Percentiles rank a stretch among this genome's conserved stretches.
Evolutionary conservation across 2,797 vertebrate species (phyloP).

Genomic region (Babyrousa celebensis): DNA sequence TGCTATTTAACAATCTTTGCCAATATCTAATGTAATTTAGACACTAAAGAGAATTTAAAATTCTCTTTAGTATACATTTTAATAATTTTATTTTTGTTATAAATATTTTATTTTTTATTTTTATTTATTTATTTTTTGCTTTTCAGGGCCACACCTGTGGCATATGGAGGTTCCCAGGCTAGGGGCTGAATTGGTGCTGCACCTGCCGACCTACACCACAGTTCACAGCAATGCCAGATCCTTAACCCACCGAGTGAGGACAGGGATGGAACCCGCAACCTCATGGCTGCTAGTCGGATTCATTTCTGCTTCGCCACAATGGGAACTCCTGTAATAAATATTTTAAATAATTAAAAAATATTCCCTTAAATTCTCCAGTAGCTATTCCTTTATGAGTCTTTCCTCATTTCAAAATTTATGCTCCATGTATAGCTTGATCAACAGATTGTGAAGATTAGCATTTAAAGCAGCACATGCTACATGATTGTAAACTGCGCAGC

Average conservation of each 20-base stretch:
- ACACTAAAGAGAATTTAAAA: not conserved
- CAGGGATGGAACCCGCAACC: no score
- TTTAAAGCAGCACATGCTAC: not conserved
- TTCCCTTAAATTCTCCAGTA: not conserved
- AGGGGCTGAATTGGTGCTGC: no score
- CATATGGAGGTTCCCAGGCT: no score
- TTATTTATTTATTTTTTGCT: no score
- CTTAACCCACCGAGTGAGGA: no score
- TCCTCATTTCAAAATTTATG: not conserved
- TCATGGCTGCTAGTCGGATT: no score
- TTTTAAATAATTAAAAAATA: not conserved
- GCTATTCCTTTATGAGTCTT: not conserved
- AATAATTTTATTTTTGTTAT: not conserved
- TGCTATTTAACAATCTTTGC: not conserved
- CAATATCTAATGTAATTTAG: not conserved
- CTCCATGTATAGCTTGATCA: not conserved
- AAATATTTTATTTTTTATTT: no score
- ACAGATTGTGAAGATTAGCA: constrained; percentile 37
- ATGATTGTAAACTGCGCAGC: not conserved
- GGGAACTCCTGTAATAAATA: not conserved
- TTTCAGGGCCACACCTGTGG: no score
- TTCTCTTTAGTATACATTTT: not conserved
- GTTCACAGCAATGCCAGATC: no score
- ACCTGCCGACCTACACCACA: no score
- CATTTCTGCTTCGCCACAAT: no score